Base-by-base conservation (phyloP, 2,888 invertebrate genomes). In the Oscheius sp. region DNA sequence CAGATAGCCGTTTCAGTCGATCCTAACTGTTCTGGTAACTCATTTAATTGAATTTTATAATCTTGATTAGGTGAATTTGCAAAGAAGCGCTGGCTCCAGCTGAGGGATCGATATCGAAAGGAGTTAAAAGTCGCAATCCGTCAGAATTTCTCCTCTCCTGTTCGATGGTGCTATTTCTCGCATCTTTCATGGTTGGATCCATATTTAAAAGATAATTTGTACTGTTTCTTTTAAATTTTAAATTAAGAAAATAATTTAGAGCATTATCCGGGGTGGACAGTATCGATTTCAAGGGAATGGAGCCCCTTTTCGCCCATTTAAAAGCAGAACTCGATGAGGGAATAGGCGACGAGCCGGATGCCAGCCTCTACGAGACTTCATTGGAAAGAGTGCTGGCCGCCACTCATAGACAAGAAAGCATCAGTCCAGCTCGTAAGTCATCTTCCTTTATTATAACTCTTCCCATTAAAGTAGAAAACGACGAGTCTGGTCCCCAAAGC, bases 1-100 rank as follows among this genome's bases (percentile, higher is more conserved):
- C 73, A 73, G n/a, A 87, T 87, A 18, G 86, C 86, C n/a, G 70
- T 71, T 7, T 72, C 79, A 7, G 86, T 87, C 53, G 87, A 86
- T 70, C 76, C 78, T 46, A 83, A 80, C 46, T 83, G 86, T 63
- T 77, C 82, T 16, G 85, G 82, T 80, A 43, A 68, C 66, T 69
- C 43, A 13, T 35, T 9, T 9, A 35, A 35, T 6, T 35, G 9
- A n/a, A n/a, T n/a, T n/a, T n/a, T n/a, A n/a, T n/a, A n/a, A n/a
- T n/a, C n/a, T n/a, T n/a, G n/a, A n/a, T 56, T 53, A 79, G 86
- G 85, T 6, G 87, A 87, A 76, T 87, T 87, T 66, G 87, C 87
- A 3, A 87, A 87, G 59, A 85, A 86, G 41, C 74, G 87, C 53
- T 87, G 87, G 87, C 75, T 87, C 29, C 87, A 87, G 73, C 75